Conservation (phyloP, 2,888 invertebrate species). For the Harpalus rubripes region DNA sequence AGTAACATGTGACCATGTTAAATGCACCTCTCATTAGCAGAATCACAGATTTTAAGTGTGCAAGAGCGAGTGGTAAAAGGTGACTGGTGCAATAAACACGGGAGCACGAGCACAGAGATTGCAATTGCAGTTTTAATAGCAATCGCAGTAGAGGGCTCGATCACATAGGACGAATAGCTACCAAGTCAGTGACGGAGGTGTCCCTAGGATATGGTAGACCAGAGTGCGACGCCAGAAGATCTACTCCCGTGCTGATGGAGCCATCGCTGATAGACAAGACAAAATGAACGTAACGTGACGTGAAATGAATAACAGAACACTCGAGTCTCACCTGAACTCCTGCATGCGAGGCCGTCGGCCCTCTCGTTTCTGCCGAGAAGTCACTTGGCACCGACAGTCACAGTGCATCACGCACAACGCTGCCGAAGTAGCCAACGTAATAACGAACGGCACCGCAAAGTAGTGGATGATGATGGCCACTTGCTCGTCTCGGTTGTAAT, state of each 20-base stretch:
- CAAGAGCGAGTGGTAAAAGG: constrained; percentile 63
- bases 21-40: constrained; percentile 63
- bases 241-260: constrained; percentile 86
- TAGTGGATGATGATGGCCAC: constrained; percentile 90
- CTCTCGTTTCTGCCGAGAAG: constrained; percentile 82
- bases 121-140: background rate
- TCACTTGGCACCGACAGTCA: constrained; percentile 88
- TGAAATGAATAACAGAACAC: constrained; percentile 13
- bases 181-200: constrained; percentile 72
- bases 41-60: constrained; percentile 66
- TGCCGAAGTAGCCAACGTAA: constrained; percentile 90
- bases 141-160: background rate
- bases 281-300: no score
- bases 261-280: constrained; percentile 78
- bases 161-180: constrained; percentile 75
- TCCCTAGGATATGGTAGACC: constrained; percentile 66
- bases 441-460: constrained; percentile 90
- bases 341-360: constrained; percentile 82
- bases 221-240: constrained; percentile 80
- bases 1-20: constrained; percentile 64
- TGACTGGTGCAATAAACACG: constrained; percentile 59
- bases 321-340: constrained; percentile 78
- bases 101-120: constrained; percentile 24
- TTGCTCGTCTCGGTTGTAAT: constrained; percentile 90
- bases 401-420: constrained; percentile 93